These are phyloP conservation scores for Azorinus chamasolen DNA, from an alignment of 2,888 invertebrate species.

Conservation along the genomic window DNA sequence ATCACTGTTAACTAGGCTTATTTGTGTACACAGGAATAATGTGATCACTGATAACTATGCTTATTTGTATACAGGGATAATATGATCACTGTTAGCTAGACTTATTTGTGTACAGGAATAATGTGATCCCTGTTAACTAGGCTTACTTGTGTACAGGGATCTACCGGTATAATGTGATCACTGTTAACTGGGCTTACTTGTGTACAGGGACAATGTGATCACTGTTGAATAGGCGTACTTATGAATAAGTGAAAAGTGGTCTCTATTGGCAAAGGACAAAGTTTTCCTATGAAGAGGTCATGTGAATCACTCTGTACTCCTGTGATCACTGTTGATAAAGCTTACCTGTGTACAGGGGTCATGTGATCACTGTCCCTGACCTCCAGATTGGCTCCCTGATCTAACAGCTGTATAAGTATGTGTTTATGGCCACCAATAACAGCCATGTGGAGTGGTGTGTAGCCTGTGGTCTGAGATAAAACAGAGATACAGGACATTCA, in stretches of 20 bases:
- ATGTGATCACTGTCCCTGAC: constrained; percentile 68
- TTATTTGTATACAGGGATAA: constrained; percentile 53
- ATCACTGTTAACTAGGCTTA: too few relatives aligned
- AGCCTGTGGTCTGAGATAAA: constrained; percentile 37
- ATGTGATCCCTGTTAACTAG: constrained; percentile 68
- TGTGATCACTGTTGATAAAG: constrained; percentile 60
- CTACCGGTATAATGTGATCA: constrained; percentile 51
- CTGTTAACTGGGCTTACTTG: constrained; percentile 45
- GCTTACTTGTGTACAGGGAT: too few relatives aligned
- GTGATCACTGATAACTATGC: too few relatives aligned
- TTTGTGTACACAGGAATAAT: too few relatives aligned
- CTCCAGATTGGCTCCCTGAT: constrained; percentile 59
- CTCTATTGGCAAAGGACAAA: constrained; percentile 63
- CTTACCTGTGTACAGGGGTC: constrained; percentile 70
- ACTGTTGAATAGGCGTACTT: constrained; percentile 39
- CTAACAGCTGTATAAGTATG: constrained; percentile 56
- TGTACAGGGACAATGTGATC: too few relatives aligned
- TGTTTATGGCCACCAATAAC: constrained; percentile 58
- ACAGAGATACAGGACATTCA: too few relatives aligned
- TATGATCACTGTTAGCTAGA: too few relatives aligned
- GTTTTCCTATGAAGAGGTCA: too few relatives aligned
- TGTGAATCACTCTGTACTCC: constrained; percentile 63
- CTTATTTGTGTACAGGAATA: constrained; percentile 69
- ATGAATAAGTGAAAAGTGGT: constrained; percentile 70
- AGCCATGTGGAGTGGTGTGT: constrained; percentile 65